phyloP scores from a whole-genome alignment of 2,888 invertebrate genomes.

The Bimastos eiseni region DNA sequence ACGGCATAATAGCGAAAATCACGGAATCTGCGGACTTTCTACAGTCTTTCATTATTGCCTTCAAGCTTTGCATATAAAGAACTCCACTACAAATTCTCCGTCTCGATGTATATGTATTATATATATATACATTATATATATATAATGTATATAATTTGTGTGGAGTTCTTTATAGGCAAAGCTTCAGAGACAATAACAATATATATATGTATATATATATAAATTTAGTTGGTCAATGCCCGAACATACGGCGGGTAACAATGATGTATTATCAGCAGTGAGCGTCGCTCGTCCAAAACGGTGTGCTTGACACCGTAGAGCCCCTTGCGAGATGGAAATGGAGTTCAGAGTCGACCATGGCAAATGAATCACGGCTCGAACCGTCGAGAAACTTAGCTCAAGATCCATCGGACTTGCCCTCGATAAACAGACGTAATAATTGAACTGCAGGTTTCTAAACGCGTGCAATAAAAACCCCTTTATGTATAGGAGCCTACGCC shows the following conservation, averaged over 20 bases:
- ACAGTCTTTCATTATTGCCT: too few species aligned
- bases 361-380: slow-evolving; percentile 5
- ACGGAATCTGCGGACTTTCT: too few species aligned
- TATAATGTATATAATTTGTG: too few species aligned
- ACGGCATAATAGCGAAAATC: too few species aligned
- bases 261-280: not conserved
- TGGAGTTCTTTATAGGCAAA: too few species aligned
- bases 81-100: too few species aligned
- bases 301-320: not conserved
- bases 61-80: too few species aligned
- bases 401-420: slow-evolving; percentile 4
- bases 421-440: not conserved
- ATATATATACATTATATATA: too few species aligned
- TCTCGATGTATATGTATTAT: too few species aligned
- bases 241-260: not conserved
- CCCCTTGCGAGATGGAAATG: not conserved
- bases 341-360: not conserved
- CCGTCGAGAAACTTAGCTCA: not conserved
- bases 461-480: not conserved
- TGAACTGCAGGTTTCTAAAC: not conserved
- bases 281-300: not conserved
- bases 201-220: not conserved
- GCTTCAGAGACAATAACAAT: too few species aligned
- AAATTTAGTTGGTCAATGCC: not conserved
- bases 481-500: too few species aligned